phyloP scores from a whole-genome alignment of 1,140 invertebrate genomes.

The Trichonephila inaurata region DNA sequence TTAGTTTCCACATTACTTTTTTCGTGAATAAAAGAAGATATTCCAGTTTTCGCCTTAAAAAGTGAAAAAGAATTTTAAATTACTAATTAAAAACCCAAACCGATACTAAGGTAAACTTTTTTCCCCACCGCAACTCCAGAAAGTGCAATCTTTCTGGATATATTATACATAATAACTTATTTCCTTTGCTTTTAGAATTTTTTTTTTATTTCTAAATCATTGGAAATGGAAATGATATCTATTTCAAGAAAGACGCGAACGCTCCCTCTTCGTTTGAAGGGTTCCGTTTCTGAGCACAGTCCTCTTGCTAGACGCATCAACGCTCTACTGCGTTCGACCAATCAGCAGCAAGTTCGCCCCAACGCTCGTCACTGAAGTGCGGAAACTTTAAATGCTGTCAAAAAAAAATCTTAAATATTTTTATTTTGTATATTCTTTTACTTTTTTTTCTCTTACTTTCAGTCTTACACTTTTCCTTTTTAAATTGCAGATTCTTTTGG shows the following conservation, averaged over 20 bases:
- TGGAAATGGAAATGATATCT: constrained; percentile 18
- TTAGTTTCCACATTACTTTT: background rate
- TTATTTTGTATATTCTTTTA: constrained; percentile 10
- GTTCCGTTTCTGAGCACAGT: background rate
- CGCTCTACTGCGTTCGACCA: constrained; percentile 49
- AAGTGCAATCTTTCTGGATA: background rate
- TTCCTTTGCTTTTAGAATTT: background rate
- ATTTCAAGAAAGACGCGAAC: constrained; percentile 22
- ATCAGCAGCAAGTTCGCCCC: constrained; percentile 26
- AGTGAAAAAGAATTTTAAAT: background rate
- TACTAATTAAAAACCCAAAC: constrained; percentile 7
- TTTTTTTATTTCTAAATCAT: background rate
- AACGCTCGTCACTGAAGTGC: background rate
- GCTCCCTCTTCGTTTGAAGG: background rate
- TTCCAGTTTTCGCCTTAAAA: background rate
- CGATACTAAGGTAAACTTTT: background rate
- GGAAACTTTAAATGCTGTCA: constrained; percentile 28
- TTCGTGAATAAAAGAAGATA: background rate
- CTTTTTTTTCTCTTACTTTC: background rate
- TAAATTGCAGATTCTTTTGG: constrained; percentile 1
- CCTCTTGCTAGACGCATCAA: constrained; percentile 6
- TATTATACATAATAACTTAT: constrained; percentile 35
- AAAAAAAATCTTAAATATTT: constrained; percentile 38
- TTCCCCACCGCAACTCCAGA: background rate
- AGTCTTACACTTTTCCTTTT: background rate